Evolutionary conservation across 2,797 vertebrate genomes (phyloP).

Genomic region (Heterohyrax brucei): DNA sequence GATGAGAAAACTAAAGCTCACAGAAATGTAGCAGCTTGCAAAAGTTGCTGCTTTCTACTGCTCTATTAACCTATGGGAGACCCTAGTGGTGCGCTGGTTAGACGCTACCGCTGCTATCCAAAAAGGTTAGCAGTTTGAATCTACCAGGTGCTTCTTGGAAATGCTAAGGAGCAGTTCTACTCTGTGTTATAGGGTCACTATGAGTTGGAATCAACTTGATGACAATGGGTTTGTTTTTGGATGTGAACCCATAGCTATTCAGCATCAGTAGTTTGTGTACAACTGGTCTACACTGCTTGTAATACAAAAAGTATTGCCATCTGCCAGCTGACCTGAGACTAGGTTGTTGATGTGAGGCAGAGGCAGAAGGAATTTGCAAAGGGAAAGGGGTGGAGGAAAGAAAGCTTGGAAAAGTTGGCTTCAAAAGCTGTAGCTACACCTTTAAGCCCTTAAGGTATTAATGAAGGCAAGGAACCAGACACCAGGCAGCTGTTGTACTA

Average conservation of each 20-base stretch:
- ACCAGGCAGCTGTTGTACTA: constrained; percentile 61
- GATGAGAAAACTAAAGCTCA: background rate
- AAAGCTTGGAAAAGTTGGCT: constrained; percentile 57
- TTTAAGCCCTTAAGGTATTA: constrained; percentile 54
- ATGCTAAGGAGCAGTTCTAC: too few species aligned
- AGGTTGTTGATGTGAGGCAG: background rate
- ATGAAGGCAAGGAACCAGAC: constrained; percentile 43
- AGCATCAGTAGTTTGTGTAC: constrained; percentile 29
- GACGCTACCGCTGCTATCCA: too few species aligned
- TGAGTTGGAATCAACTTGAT: too few species aligned
- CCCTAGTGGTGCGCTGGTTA: too few species aligned
- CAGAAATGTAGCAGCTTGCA: background rate
- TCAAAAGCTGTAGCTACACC: constrained; percentile 61
- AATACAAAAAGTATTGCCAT: background rate
- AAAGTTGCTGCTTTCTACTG: background rate
- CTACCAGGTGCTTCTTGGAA: too few species aligned
- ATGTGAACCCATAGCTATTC: background rate
- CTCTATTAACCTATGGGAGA: background rate
- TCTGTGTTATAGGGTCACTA: too few species aligned
- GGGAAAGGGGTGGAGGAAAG: background rate
- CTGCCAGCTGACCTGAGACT: background rate
- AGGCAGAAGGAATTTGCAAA: constrained; percentile 33
- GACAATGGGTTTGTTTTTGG: too few species aligned
- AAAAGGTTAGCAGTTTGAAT: too few species aligned
- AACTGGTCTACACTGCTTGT: constrained; percentile 1